phyloP scores from a whole-genome alignment of 2,797 vertebrate genomes.

The Myotis pilosus region DNA sequence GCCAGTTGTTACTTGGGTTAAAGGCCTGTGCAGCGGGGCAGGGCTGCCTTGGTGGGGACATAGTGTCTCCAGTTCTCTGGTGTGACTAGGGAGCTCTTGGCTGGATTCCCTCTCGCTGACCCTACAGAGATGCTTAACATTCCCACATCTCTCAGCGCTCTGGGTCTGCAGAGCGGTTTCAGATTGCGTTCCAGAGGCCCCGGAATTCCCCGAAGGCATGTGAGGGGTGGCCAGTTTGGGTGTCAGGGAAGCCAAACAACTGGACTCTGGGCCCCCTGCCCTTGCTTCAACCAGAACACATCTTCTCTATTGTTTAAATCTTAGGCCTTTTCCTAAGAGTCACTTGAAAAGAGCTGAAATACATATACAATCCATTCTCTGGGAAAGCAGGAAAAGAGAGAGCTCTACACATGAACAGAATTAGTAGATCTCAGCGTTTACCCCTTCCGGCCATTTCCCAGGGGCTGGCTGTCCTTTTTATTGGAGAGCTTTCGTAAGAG shows the following conservation, averaged over 20 bases:
- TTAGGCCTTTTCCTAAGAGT: not conserved
- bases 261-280: not conserved
- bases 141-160: not conserved
- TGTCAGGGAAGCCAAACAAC: slow-evolving; percentile 4
- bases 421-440: not conserved
- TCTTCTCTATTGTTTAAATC: not conserved
- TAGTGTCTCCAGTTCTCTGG: not conserved
- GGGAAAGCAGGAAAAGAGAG: not conserved
- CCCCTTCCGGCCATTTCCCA: not conserved
- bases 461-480: not conserved
- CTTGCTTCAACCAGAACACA: not conserved
- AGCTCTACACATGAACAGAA: not conserved
- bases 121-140: not conserved
- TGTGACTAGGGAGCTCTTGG: not conserved
- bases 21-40: not conserved
- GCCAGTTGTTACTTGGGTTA: not conserved
- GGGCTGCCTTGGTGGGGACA: not conserved
- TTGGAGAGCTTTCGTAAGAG: not conserved
- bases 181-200: not conserved
- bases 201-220: slow-evolving; percentile 17
- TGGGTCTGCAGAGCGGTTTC: not conserved
- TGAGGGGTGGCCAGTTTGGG: not conserved
- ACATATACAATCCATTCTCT: not conserved
- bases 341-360: not conserved
- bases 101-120: slow-evolving; percentile 6